phyloP scores from a whole-genome alignment of 1,140 invertebrate genomes.

The Tetragnatha versicolor region DNA sequence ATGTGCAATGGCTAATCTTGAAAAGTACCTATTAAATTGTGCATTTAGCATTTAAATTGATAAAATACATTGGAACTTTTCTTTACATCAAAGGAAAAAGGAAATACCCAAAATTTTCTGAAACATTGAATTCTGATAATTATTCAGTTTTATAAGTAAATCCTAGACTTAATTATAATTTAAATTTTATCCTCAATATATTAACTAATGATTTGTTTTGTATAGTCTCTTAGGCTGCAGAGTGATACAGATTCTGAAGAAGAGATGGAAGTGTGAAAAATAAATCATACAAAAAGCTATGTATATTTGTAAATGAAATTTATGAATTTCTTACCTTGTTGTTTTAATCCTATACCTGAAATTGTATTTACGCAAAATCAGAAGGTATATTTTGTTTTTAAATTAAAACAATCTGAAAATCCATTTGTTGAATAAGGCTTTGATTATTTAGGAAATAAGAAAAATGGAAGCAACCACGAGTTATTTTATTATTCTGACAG shows the following conservation, averaged over 20 bases:
- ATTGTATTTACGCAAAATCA: background rate
- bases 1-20: no score
- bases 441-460: background rate
- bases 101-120: background rate
- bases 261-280: slow-evolving; percentile 4
- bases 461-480: no score
- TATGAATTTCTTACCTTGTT: background rate
- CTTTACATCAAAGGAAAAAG: background rate
- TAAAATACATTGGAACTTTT: no score
- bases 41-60: no score
- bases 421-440: background rate
- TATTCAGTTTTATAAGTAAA: background rate
- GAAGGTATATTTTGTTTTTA: background rate
- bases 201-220: background rate
- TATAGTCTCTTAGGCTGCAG: background rate
- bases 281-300: background rate
- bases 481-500: no score
- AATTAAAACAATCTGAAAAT: background rate
- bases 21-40: no score
- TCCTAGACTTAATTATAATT: background rate
- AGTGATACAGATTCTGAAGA: background rate
- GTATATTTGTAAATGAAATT: slow-evolving; percentile 8
- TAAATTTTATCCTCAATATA: background rate
- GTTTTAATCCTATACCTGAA: background rate
- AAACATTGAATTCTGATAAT: background rate